Conservation (phyloP, 1,140 invertebrate species). For the Drosophila micromelanica region DNA sequence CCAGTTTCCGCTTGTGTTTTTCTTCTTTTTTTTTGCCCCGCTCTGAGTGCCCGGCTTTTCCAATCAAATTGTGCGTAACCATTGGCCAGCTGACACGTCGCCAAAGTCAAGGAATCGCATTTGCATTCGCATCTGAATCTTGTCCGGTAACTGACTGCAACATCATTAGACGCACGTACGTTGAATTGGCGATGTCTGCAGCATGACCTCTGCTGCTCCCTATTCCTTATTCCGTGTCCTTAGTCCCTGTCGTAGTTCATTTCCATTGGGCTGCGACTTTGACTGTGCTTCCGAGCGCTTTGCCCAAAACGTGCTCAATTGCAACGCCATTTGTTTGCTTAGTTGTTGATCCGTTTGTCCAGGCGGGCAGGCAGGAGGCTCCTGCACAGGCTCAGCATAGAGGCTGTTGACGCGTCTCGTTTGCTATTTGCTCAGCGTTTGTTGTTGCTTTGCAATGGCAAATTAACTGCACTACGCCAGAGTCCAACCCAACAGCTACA, state of each 20-base stretch:
- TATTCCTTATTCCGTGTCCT: not conserved
- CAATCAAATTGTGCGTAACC: slow-evolving; percentile 59
- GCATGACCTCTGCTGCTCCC: slow-evolving; percentile 42
- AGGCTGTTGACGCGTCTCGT: slow-evolving; percentile 48
- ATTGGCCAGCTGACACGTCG: slow-evolving; percentile 45
- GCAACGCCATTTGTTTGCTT: slow-evolving; percentile 83
- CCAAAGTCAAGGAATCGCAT: slow-evolving; percentile 22
- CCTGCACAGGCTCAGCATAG: slow-evolving; percentile 4
- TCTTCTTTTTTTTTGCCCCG: too few relatives aligned
- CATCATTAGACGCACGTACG: slow-evolving; percentile 73
- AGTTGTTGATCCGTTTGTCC: slow-evolving; percentile 63
- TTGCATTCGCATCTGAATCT: slow-evolving; percentile 3
- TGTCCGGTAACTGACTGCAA: slow-evolving; percentile 35
- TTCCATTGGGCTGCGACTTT: slow-evolving; percentile 57
- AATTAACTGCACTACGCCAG: slow-evolving; percentile 68
- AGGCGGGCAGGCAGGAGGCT: not conserved
- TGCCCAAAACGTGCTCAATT: slow-evolving; percentile 81
- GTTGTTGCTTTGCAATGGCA: slow-evolving; percentile 64
- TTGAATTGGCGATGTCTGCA: slow-evolving; percentile 38
- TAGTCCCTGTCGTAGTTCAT: slow-evolving; percentile 68
- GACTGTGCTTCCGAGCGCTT: slow-evolving; percentile 44
- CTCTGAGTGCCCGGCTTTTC: slow-evolving; percentile 23
- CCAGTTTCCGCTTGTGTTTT: not conserved
- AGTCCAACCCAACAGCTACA: not conserved
- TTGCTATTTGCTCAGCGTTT: slow-evolving; percentile 74